These are phyloP conservation scores for Peribatodes rhomboidaria DNA, from an alignment of 2,888 invertebrate species.

Conservation along the genomic window DNA sequence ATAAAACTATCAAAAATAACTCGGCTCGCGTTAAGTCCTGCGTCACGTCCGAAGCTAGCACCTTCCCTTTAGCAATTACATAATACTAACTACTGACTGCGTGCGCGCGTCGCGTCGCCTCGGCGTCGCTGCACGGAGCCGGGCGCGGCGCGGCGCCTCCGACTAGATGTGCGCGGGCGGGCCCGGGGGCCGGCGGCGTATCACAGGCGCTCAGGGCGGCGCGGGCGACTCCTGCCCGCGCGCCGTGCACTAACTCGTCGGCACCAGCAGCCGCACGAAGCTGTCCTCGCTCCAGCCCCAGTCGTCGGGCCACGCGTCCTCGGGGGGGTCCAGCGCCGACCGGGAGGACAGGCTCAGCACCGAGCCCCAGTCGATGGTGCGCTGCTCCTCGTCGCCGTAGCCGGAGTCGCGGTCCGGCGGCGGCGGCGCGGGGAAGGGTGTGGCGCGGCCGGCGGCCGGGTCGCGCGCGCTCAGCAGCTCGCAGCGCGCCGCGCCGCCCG, in stretches of 20 bases:
- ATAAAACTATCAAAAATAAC: slow-evolving; percentile 87
- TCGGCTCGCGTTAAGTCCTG: slow-evolving; percentile 84
- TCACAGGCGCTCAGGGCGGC: slow-evolving; percentile 82
- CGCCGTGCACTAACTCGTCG: slow-evolving; percentile 88
- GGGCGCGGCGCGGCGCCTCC: slow-evolving; percentile 66
- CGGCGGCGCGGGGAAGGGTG: slow-evolving; percentile 88
- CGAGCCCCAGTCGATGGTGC: slow-evolving; percentile 96
- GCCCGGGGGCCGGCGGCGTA: slow-evolving; percentile 64
- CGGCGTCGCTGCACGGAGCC: slow-evolving; percentile 54
- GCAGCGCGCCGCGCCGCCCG: slow-evolving; percentile 86
- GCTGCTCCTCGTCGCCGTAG: slow-evolving; percentile 92
- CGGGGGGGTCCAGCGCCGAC: slow-evolving; percentile 94
- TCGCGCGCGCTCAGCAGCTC: slow-evolving; percentile 84
- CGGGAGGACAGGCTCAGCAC: slow-evolving; percentile 95
- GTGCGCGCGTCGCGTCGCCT: slow-evolving; percentile 68
- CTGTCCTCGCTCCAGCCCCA: slow-evolving; percentile 89
- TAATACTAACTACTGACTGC: slow-evolving; percentile 85
- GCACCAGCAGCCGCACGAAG: slow-evolving; percentile 90
- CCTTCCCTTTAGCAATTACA: slow-evolving; percentile 85
- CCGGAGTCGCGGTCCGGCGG: slow-evolving; percentile 90
- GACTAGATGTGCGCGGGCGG: slow-evolving; percentile 65
- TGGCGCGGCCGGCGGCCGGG: slow-evolving; percentile 88
- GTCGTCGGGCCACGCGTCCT: slow-evolving; percentile 90
- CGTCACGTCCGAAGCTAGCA: slow-evolving; percentile 86
- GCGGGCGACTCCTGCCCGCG: slow-evolving; percentile 83